Evolutionary conservation across 2,888 invertebrate species (phyloP).

Genomic region (Eilema depressum): DNA sequence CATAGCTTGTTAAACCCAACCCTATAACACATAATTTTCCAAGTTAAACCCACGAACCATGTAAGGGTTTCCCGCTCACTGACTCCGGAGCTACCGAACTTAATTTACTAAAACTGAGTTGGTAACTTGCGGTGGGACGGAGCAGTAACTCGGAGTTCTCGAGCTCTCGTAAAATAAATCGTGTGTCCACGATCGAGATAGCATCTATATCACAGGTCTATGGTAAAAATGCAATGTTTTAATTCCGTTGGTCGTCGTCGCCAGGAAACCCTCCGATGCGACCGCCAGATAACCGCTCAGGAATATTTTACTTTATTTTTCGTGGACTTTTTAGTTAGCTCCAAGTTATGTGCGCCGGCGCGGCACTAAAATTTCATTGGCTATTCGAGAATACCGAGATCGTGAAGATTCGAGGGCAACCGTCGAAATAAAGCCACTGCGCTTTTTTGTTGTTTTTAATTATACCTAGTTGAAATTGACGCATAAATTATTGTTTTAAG

Average conservation of each 20-base stretch:
- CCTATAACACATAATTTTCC: conserved; percentile 24
- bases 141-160: conserved; percentile 23
- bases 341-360: conserved; percentile 66
- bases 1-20: not conserved
- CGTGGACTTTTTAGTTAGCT: conserved; percentile 56
- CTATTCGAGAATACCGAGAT: conserved; percentile 60
- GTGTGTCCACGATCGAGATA: conserved; percentile 56
- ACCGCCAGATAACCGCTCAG: conserved; percentile 56
- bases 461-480: conserved; percentile 35
- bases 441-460: conserved; percentile 45
- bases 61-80: conserved; percentile 38
- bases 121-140: conserved; percentile 21
- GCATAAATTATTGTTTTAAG: conserved; percentile 34
- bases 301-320: conserved; percentile 50
- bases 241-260: conserved; percentile 67
- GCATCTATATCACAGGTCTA: conserved; percentile 59
- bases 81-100: conserved; percentile 25
- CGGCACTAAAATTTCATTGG: conserved; percentile 73
- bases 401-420: conserved; percentile 53
- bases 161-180: conserved; percentile 66
- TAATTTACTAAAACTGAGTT: conserved; percentile 34
- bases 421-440: conserved; percentile 68
- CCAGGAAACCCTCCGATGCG: conserved; percentile 70
- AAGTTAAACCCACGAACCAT: conserved; percentile 25
- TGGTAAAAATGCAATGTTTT: conserved; percentile 82